Conservation (phyloP, 2,113 vertebrate genomes). For the Atrichornis clamosus region DNA sequence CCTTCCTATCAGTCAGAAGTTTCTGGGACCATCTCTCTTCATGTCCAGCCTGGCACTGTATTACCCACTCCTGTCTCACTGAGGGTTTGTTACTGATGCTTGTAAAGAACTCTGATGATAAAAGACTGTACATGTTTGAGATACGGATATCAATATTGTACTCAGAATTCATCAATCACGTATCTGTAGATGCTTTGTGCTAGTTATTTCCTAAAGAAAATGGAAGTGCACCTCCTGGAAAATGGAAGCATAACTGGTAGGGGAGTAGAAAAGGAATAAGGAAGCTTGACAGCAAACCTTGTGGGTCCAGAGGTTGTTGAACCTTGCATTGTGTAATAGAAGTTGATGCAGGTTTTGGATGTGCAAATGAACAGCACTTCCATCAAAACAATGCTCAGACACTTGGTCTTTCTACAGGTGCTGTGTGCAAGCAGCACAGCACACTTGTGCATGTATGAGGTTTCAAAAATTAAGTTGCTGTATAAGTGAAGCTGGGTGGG, state of each 20-base stretch:
- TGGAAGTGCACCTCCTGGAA: not conserved
- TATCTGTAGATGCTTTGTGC: not conserved
- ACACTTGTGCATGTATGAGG: not conserved
- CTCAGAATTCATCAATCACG: not conserved
- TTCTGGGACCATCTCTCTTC: not conserved
- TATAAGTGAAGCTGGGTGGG: not conserved
- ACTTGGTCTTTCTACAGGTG: not conserved
- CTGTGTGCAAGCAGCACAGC: not conserved
- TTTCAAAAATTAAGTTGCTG: not conserved
- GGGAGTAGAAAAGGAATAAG: not conserved
- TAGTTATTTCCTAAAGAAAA: not conserved
- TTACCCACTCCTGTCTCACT: not conserved
- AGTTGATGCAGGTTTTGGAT: not conserved
- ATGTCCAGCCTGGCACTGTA: not conserved
- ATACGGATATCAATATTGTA: not conserved
- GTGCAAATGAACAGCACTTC: not conserved
- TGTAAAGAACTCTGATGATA: not conserved
- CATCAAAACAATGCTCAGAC: not conserved
- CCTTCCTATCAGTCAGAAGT: not conserved
- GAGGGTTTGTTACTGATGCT: not conserved
- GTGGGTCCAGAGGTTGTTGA: not conserved
- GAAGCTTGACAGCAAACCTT: not conserved
- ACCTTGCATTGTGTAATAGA: not conserved
- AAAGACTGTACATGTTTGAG: not conserved
- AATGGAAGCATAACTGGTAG: not conserved